Conservation (phyloP, 2,113 vertebrate genomes). For the Pterophyllum scalare region DNA sequence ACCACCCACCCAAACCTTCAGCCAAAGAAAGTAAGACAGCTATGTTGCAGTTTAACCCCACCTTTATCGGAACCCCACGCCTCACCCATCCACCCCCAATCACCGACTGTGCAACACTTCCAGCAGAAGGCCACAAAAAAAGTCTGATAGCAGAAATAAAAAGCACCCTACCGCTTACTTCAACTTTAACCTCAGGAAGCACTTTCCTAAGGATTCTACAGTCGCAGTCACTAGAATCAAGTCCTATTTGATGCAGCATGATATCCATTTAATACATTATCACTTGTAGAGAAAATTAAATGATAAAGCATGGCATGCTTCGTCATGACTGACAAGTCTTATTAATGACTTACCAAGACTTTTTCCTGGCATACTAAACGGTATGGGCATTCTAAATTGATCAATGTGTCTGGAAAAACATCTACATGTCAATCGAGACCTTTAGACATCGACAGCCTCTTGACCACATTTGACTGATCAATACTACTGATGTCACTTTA, state of each 20-base stretch:
- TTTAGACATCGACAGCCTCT: slow-evolving; percentile 9
- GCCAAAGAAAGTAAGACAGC: neutral
- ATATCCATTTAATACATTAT: neutral
- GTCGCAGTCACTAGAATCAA: neutral
- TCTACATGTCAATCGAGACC: neutral
- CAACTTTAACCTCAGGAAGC: neutral
- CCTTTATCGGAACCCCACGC: neutral
- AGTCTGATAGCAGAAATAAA: too few species aligned
- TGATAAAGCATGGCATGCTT: neutral
- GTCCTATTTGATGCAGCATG: neutral
- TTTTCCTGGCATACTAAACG: neutral
- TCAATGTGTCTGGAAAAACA: neutral
- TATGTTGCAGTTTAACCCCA: neutral
- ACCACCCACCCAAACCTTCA: neutral
- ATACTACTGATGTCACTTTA: neutral
- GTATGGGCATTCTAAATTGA: neutral
- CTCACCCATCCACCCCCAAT: fast-evolving
- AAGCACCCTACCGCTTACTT: neutral
- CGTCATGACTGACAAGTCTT: neutral
- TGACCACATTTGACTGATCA: slow-evolving; percentile 9
- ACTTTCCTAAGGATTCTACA: too few species aligned
- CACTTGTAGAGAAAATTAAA: neutral
- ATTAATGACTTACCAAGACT: neutral
- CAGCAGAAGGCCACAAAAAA: neutral
- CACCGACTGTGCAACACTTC: neutral